Conservation (phyloP, 30 jellyfish, hydroid and myxozoan species). For the Phacellophora camtschatica region DNA sequence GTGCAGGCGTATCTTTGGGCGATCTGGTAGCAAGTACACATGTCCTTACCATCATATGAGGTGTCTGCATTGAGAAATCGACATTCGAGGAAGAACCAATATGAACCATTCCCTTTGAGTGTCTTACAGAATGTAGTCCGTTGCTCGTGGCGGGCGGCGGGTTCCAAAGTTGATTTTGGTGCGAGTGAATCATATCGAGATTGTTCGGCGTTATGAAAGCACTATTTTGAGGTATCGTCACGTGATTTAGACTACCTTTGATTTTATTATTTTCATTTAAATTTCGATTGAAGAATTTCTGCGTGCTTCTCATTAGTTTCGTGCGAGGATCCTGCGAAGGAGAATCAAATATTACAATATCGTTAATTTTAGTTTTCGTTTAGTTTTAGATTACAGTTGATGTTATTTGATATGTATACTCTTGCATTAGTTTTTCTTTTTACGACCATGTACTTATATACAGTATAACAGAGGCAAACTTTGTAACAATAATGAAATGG, state of each 20-base stretch:
- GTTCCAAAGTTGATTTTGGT: conserved; percentile 43
- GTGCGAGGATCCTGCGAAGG: conserved; percentile 78
- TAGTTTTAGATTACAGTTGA: no score
- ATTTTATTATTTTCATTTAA: conserved; percentile 20
- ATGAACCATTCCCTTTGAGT: conserved; percentile 23
- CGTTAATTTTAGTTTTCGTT: no score
- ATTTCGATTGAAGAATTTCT: conserved; percentile 62
- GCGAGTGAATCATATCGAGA: conserved; percentile 34
- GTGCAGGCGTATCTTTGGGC: no score
- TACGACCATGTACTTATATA: no score
- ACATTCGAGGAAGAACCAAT: conserved; percentile 22
- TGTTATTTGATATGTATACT: no score
- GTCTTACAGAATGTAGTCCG: conserved; percentile 38
- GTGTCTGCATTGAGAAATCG: conserved; percentile 47
- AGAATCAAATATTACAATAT: neutral
- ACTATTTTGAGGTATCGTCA: neutral
- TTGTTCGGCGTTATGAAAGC: conserved; percentile 25
- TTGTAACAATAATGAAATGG: no score
- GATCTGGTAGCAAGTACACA: no score
- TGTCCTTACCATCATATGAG: conserved; percentile 71
- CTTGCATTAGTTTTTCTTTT: no score
- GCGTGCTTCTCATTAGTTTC: conserved; percentile 85
- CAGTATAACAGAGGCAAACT: no score
- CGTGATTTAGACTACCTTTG: neutral
- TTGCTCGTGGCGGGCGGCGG: conserved; percentile 46